phyloP scores from a whole-genome alignment of 2,888 invertebrate species.

The Nomada fabriciana region DNA sequence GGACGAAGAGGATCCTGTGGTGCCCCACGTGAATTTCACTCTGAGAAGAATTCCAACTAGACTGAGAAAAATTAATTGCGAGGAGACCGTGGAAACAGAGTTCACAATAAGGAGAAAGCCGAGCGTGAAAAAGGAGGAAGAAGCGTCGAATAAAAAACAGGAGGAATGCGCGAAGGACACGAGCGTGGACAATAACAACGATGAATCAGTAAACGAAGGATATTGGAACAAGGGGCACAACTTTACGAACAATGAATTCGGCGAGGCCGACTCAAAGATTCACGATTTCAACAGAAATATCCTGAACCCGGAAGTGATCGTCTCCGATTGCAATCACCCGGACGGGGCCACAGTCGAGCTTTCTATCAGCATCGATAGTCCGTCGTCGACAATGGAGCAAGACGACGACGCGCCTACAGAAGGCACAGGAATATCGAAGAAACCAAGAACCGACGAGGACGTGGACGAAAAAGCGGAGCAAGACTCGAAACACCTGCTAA shows the following conservation, averaged over 20 bases:
- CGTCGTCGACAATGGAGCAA: not conserved
- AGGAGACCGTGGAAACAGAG: constrained; percentile 66
- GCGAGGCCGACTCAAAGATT: not conserved
- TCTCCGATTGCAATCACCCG: constrained; percentile 45
- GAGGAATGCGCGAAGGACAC: constrained; percentile 5
- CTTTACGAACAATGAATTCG: not conserved
- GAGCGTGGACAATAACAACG: not conserved
- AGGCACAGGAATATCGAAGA: not conserved
- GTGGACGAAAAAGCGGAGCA: constrained; percentile 15
- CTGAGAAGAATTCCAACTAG: constrained; percentile 55
- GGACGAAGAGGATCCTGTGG: constrained; percentile 41
- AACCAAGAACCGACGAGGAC: constrained; percentile 26
- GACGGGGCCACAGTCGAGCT: not conserved
- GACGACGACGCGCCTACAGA: not conserved
- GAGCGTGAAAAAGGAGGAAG: constrained; percentile 26
- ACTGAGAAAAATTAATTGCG: constrained; percentile 39
- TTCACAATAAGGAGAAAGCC: constrained; percentile 57
- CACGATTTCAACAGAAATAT: constrained; percentile 29
- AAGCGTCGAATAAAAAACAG: not conserved
- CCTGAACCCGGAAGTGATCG: constrained; percentile 50
- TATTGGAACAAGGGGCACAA: not conserved
- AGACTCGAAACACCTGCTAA: constrained; percentile 61
- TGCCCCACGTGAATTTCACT: constrained; percentile 65
- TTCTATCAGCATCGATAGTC: not conserved
- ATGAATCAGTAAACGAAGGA: not conserved